These are phyloP conservation scores for Zygaena filipendulae DNA, from an alignment of 2,888 invertebrate species.

Conservation along the genomic window DNA sequence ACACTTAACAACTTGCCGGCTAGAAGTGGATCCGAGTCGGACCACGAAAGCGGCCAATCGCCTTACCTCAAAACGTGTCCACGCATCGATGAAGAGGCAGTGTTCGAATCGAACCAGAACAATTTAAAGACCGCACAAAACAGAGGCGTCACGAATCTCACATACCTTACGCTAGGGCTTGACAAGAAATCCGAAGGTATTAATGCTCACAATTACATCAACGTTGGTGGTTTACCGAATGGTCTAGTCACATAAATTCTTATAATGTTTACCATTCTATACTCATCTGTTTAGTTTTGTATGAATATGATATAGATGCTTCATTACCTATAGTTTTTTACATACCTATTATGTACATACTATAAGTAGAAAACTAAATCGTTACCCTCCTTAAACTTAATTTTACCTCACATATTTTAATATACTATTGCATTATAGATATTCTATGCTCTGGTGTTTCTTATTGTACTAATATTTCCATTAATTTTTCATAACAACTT, in stretches of 20 bases:
- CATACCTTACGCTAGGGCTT: conserved; percentile 46
- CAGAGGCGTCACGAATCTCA: conserved; percentile 45
- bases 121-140: conserved; percentile 40
- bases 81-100: conserved; percentile 45
- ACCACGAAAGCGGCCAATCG: conserved; percentile 38
- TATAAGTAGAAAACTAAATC: too few relatives aligned
- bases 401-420: too few relatives aligned
- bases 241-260: conserved; percentile 56
- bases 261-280: conserved; percentile 17
- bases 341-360: too few relatives aligned
- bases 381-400: too few relatives aligned
- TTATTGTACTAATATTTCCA: too few relatives aligned
- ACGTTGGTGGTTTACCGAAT: conserved; percentile 32
- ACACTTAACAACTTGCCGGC: conserved; percentile 44
- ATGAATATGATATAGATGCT: too few relatives aligned
- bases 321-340: too few relatives aligned
- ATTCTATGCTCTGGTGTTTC: too few relatives aligned
- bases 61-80: conserved; percentile 43
- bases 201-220: conserved; percentile 43
- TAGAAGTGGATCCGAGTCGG: conserved; percentile 50
- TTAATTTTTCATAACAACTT: too few relatives aligned
- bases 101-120: conserved; percentile 39
- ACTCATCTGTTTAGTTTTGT: too few relatives aligned
- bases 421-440: too few relatives aligned
- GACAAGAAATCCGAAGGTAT: conserved; percentile 55